Conservation (phyloP, 1,140 invertebrate genomes). For the Ceratina calcarata region DNA sequence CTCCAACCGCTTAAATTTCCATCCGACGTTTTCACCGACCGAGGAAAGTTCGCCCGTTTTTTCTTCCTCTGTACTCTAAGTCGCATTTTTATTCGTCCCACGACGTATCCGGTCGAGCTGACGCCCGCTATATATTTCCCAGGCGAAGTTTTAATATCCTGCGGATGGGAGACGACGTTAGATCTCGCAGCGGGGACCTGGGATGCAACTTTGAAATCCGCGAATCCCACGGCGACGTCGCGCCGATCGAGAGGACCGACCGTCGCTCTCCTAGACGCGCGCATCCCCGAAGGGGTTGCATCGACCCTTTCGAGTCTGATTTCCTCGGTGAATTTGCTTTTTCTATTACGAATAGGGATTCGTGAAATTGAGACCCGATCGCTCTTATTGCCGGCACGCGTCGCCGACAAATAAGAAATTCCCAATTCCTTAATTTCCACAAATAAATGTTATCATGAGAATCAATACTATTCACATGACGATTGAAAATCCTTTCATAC, state of each 20-base stretch:
- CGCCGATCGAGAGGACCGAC: neutral
- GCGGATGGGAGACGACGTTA: constrained; percentile 19
- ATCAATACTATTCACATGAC: too few relatives aligned
- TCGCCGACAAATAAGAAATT: neutral
- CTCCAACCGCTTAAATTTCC: neutral
- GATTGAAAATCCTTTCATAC: too few relatives aligned
- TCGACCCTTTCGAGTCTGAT: constrained; percentile 36
- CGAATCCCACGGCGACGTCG: constrained; percentile 10
- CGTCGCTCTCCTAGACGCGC: neutral
- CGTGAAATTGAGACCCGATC: constrained; percentile 27
- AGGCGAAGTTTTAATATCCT: constrained; percentile 56
- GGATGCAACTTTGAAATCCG: constrained; percentile 50
- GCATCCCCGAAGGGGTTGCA: neutral
- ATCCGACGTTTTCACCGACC: neutral
- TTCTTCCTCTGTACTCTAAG: neutral
- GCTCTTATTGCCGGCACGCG: neutral
- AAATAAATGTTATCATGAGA: too few relatives aligned
- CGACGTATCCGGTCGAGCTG: constrained; percentile 18
- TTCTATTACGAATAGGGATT: constrained; percentile 44
- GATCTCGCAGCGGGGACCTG: constrained; percentile 25
- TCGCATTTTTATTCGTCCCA: constrained; percentile 44
- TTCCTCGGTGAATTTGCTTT: constrained; percentile 52
- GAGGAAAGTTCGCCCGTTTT: neutral
- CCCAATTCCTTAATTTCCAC: too few relatives aligned
- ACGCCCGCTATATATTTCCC: constrained; percentile 16